These are phyloP conservation scores for Lophotriccus pileatus DNA, from an alignment of 2,797 vertebrate species.

Conservation along the genomic window DNA sequence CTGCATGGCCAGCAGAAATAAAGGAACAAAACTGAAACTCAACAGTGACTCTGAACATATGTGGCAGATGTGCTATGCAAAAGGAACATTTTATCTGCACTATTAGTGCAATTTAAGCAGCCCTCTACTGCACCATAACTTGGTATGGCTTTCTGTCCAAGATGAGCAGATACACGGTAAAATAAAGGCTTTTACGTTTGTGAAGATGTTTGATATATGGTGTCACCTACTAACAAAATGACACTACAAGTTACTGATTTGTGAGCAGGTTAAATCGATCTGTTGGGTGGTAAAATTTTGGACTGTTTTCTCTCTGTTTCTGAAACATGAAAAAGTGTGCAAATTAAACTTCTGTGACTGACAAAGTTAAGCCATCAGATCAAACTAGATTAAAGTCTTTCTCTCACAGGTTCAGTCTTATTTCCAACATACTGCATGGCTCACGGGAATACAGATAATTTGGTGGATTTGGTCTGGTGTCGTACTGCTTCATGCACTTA, in stretches of 20 bases:
- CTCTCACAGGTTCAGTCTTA: neutral
- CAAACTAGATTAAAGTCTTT: neutral
- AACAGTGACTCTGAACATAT: neutral
- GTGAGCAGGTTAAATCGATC: neutral
- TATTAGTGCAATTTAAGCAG: neutral
- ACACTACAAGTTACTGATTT: neutral
- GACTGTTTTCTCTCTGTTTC: neutral
- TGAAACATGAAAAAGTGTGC: neutral
- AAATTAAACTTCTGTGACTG: neutral
- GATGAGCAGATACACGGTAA: neutral
- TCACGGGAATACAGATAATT: neutral
- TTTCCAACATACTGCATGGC: neutral
- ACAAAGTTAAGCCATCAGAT: neutral
- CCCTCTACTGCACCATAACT: neutral
- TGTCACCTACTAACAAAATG: neutral
- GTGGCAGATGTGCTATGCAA: neutral
- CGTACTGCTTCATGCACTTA: neutral
- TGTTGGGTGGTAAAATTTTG: neutral
- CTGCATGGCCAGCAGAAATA: neutral
- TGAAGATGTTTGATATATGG: neutral
- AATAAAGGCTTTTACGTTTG: neutral
- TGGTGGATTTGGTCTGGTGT: neutral
- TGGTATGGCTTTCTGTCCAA: neutral
- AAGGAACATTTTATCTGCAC: neutral
- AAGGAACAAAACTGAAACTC: accelerated